Evolutionary conservation across 2,888 invertebrate genomes (phyloP), one percentile per base, ranked within the genome.

Genomic region (Heliconius erato): DNA sequence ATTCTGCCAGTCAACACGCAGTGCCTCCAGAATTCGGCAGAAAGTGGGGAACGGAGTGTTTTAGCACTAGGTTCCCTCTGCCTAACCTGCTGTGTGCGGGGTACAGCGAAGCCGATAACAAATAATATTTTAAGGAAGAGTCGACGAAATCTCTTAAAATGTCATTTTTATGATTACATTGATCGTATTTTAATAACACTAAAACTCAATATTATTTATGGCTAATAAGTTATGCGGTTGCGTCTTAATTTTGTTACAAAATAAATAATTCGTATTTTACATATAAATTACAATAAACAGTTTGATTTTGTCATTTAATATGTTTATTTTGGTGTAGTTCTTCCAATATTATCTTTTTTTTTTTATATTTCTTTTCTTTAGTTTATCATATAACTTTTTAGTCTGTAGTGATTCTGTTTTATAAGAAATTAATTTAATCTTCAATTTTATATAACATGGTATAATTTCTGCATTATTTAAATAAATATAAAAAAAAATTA

Each of bases 121-220:
- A 16, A 54, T 12, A 74, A 28, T 32, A 54, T 54, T 28, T 54
- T 7, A 74, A 74, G 3, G 12, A 74, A 71, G 40, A 71, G 1
- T 12, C 40, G 14, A 26, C 7, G 11, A 72, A 44, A 12, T 26
- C 69, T 16, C 14, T 14, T 16, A 40, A 44, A 44, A 26, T n/a
- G 14, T 44, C 44, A n/a, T 16, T 44, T 26, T 72, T n/a, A 40
- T 40, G 2, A 23, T 19, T 16, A 59, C 9, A 1, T 72, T 16
- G 14, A 26, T 72, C 71, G 40, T 72, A 44, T 72, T 72, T 26
- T 44, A 72, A 26, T n/a, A 72, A 72, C 14, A 72, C 71, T 72
- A 44, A 72, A 72, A 44, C 2, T 72, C 44, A 7, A 44, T 44
- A 26, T 44, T 26, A 72, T 72, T 72, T 44, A 72, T 72, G 40